Evolutionary conservation across 2,888 invertebrate genomes (phyloP).

Genomic region (Cheilosia grossa): DNA sequence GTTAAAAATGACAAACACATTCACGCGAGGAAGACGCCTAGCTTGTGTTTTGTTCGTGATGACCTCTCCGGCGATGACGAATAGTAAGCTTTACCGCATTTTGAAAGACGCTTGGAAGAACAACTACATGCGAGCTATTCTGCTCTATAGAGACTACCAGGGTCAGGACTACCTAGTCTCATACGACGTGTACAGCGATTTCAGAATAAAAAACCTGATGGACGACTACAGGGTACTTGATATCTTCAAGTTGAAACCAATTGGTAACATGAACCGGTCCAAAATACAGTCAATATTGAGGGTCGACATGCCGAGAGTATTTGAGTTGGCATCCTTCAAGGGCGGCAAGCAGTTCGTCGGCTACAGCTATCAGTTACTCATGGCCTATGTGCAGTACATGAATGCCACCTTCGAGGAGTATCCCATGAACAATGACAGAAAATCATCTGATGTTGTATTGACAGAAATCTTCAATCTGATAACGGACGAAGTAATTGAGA

Average conservation of each 20-base stretch:
- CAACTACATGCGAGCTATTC: conserved; percentile 1
- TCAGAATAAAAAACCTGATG: neutral
- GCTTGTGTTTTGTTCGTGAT: conserved; percentile 4
- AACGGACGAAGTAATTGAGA: conserved; percentile 77
- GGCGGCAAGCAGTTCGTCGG: conserved; percentile 37
- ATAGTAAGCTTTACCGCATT: neutral
- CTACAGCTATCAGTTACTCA: conserved; percentile 75
- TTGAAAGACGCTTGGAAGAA: neutral
- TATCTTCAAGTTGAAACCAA: neutral
- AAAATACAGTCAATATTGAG: conserved; percentile 76
- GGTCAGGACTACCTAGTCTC: conserved; percentile 4
- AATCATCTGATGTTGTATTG: conserved; percentile 25
- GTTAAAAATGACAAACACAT: neutral
- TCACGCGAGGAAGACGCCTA: neutral
- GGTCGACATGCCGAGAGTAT: conserved; percentile 79
- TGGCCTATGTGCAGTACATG: conserved; percentile 76
- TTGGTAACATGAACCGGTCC: conserved; percentile 77
- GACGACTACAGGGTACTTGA: neutral
- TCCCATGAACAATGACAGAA: conserved; percentile 8
- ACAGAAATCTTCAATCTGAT: conserved; percentile 30
- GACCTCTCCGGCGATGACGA: neutral
- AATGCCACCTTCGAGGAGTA: conserved; percentile 78
- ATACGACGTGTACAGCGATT: neutral
- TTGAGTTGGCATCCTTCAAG: conserved; percentile 58
- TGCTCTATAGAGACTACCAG: conserved; percentile 16